Percentiles rank a stretch among this genome's conserved stretches.
These are phyloP conservation scores for Heliconius sara DNA, from an alignment of 2,888 invertebrate species.

Conservation along the genomic window DNA sequence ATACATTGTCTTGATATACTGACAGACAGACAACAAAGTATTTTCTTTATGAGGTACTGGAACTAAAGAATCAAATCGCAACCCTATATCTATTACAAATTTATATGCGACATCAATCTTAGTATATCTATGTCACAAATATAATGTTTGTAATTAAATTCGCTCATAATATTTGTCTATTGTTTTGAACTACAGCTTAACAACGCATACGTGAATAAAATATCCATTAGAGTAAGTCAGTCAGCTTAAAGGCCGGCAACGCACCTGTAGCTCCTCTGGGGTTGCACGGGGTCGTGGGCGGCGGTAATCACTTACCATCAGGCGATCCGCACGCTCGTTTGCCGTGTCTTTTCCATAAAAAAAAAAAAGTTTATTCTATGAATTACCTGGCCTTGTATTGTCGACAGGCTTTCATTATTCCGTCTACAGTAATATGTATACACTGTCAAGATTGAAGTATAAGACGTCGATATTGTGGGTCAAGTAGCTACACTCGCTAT, in stretches of 20 bases:
- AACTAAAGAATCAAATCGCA: too few relatives aligned
- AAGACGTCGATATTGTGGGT: conserved; percentile 34
- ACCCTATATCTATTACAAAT: background rate
- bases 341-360: too few relatives aligned
- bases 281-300: too few relatives aligned
- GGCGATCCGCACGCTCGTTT: too few relatives aligned
- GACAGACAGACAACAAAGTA: too few relatives aligned
- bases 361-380: conserved; percentile 26
- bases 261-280: too few relatives aligned
- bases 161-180: conserved; percentile 18
- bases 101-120: background rate
- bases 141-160: background rate
- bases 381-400: conserved; percentile 20
- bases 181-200: conserved; percentile 23
- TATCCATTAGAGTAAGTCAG: conserved; percentile 38
- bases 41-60: too few relatives aligned
- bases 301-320: too few relatives aligned
- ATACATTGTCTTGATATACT: too few relatives aligned
- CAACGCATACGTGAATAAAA: conserved; percentile 39
- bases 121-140: background rate
- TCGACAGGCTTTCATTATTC: conserved; percentile 28
- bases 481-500: conserved; percentile 32
- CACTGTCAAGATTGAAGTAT: conserved; percentile 32
- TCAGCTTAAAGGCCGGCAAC: too few relatives aligned
- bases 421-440: conserved; percentile 32